phyloP scores from a whole-genome alignment of 1,140 invertebrate genomes.

The Drosophila tristis region DNA sequence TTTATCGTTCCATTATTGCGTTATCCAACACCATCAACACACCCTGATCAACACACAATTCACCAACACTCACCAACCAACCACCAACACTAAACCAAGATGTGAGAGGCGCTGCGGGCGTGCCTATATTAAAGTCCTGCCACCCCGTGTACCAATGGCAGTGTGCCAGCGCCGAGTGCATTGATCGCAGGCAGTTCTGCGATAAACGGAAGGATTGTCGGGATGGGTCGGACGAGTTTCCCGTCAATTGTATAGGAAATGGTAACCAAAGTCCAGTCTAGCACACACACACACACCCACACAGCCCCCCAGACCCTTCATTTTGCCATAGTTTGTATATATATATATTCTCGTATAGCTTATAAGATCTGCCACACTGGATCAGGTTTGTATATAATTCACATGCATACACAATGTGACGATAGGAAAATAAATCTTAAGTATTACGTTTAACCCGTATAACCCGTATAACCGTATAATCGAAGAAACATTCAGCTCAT shows the following conservation, averaged over 20 bases:
- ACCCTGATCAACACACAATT: conserved; percentile 8
- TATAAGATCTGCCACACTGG: conserved; percentile 4
- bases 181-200: conserved; percentile 85
- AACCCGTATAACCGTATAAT: not conserved
- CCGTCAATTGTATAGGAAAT: conserved; percentile 36
- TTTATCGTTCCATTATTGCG: conserved; percentile 49
- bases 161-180: conserved; percentile 84
- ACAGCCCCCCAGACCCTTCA: not conserved
- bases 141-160: conserved; percentile 74
- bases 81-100: conserved; percentile 18
- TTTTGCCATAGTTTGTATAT: not conserved
- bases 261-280: conserved; percentile 48
- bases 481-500: conserved; percentile 44
- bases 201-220: conserved; percentile 88
- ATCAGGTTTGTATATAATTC: conserved; percentile 34
- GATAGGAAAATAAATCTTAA: conserved; percentile 2
- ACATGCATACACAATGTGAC: too few relatives aligned
- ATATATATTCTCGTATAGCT: not conserved
- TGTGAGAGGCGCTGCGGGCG: conserved; percentile 11
- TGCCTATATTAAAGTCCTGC: conserved; percentile 20
- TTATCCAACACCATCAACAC: conserved; percentile 24
- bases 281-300: not conserved
- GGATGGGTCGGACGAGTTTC: conserved; percentile 88
- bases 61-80: conserved; percentile 17
- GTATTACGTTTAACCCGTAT: not conserved